These are phyloP conservation scores for Melikaiella ostensackeni DNA, from an alignment of 2,888 invertebrate species.

Conservation along the genomic window DNA sequence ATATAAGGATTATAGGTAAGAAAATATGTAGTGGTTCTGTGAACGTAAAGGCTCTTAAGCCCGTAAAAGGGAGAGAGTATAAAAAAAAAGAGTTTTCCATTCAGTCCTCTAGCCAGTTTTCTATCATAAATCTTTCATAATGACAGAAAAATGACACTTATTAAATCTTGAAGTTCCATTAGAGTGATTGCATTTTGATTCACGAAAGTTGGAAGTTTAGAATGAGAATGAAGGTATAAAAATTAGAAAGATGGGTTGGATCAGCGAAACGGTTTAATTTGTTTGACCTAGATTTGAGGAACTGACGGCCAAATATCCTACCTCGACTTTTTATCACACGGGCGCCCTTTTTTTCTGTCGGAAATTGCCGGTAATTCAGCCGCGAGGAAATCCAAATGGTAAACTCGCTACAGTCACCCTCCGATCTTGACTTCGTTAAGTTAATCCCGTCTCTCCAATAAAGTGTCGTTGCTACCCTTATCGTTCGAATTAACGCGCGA, in stretches of 20 bases:
- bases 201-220: neutral
- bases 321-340: neutral
- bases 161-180: neutral
- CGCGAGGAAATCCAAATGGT: slow-evolving; percentile 5
- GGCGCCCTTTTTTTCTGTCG: neutral
- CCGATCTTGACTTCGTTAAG: slow-evolving; percentile 20
- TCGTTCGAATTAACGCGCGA: slow-evolving; percentile 1
- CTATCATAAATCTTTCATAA: neutral
- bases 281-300: neutral
- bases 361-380: slow-evolving; percentile 23
- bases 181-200: slow-evolving; percentile 3
- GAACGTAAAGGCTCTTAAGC: too few relatives aligned
- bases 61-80: too few relatives aligned
- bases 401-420: slow-evolving; percentile 26
- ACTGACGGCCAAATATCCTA: neutral
- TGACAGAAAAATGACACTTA: neutral
- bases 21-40: too few relatives aligned
- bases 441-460: slow-evolving; percentile 17
- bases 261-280: neutral
- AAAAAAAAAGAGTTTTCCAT: too few relatives aligned
- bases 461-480: slow-evolving; percentile 1
- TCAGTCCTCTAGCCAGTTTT: too few relatives aligned
- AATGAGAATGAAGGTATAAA: neutral
- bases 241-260: neutral
- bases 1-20: too few relatives aligned